Percentiles rank a stretch among this genome's conserved stretches.
Evolutionary conservation across 2,797 vertebrate genomes (phyloP).

Genomic region (Danio albolineatus): DNA sequence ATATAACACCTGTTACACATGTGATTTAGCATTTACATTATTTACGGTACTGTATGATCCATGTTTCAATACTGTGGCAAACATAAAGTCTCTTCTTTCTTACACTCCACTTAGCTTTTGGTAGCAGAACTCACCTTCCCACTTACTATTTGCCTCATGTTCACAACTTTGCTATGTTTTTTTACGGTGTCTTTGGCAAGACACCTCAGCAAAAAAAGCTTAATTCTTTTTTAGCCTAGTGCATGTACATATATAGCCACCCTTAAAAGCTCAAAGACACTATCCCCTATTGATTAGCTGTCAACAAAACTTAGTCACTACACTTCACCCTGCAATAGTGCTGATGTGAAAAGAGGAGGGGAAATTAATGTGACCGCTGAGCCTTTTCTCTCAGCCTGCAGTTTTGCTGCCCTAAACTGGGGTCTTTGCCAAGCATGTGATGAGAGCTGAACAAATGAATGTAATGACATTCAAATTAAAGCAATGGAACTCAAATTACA

Average conservation of each 20-base stretch:
- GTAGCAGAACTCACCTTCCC: not conserved
- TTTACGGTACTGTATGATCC: too few relatives aligned
- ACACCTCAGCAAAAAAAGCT: slow-evolving; percentile 16
- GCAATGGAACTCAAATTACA: not conserved
- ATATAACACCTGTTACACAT: too few relatives aligned
- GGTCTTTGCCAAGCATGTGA: slow-evolving; percentile 1
- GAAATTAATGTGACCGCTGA: slow-evolving; percentile 10
- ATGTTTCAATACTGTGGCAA: not conserved
- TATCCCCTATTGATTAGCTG: slow-evolving; percentile 79
- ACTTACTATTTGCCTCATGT: slow-evolving; percentile 12
- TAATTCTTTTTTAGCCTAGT: slow-evolving; percentile 54
- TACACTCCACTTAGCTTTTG: slow-evolving; percentile 2
- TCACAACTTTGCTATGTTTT: slow-evolving; percentile 21
- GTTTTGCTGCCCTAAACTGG: slow-evolving; percentile 4
- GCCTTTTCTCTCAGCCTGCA: slow-evolving; percentile 13
- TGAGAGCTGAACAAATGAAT: slow-evolving; percentile 7
- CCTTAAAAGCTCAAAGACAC: slow-evolving; percentile 80
- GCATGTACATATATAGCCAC: slow-evolving; percentile 68
- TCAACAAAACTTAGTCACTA: slow-evolving; percentile 73
- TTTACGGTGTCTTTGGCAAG: slow-evolving; percentile 21
- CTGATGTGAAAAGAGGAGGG: not conserved
- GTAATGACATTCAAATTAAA: not conserved
- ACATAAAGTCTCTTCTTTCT: not conserved
- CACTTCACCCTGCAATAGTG: slow-evolving; percentile 26
- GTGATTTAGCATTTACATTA: too few relatives aligned